Conservation (phyloP, 1,140 invertebrate species). For the Meteorus sp. region DNA sequence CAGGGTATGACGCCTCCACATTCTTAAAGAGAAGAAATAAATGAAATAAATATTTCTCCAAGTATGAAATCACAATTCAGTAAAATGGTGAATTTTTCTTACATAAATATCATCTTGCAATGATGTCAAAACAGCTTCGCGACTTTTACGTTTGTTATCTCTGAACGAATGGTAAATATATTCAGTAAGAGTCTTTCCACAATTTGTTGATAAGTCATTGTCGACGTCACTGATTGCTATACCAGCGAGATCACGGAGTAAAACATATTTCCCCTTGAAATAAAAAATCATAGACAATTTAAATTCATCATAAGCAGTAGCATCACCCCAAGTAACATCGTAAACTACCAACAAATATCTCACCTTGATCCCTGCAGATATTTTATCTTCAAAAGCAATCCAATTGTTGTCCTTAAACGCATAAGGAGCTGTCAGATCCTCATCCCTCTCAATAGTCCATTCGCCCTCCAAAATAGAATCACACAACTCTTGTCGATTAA, state of each 20-base stretch:
- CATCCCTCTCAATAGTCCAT: conserved; percentile 78
- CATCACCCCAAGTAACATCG: not conserved
- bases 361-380: conserved; percentile 73
- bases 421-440: conserved; percentile 77
- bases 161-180: conserved; percentile 50
- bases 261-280: conserved; percentile 62
- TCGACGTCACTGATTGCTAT: conserved; percentile 51
- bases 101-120: conserved; percentile 55
- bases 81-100: conserved; percentile 15
- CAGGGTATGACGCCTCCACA: conserved; percentile 49
- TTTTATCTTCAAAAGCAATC: conserved; percentile 78
- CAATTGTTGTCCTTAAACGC: conserved; percentile 73
- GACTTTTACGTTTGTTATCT: conserved; percentile 58
- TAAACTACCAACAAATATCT: too few species aligned
- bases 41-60: not conserved
- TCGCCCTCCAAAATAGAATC: conserved; percentile 62
- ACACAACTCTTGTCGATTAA: conserved; percentile 67
- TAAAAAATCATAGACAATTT: conserved; percentile 10
- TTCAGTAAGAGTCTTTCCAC: conserved; percentile 43
- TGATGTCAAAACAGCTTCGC: conserved; percentile 53
- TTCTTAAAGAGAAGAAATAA: conserved; percentile 25
- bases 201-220: conserved; percentile 47
- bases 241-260: conserved; percentile 64
- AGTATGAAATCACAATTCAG: not conserved
- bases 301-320: not conserved